phyloP scores from a whole-genome alignment of 2,888 invertebrate genomes.

The Dynastes maya region DNA sequence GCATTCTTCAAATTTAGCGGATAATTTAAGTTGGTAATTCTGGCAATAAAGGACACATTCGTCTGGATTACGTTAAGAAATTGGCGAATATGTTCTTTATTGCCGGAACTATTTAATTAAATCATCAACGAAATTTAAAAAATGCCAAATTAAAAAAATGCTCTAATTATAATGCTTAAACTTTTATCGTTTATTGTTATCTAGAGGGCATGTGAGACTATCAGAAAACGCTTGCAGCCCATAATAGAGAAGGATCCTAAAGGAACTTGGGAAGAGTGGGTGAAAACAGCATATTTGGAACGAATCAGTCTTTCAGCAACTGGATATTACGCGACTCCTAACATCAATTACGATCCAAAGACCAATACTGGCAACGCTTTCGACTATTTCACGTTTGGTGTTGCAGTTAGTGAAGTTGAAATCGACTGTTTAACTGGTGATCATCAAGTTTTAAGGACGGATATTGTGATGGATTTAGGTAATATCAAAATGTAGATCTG shows the following conservation, averaged over 20 bases:
- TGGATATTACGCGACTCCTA: conserved; percentile 87
- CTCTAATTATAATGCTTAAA: too few species aligned
- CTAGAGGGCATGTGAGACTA: conserved; percentile 83
- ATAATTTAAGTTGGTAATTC: too few species aligned
- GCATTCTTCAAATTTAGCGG: too few species aligned
- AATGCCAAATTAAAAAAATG: too few species aligned
- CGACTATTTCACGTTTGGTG: conserved; percentile 91
- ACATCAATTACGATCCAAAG: conserved; percentile 80
- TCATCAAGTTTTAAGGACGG: conserved; percentile 89
- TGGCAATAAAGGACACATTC: too few species aligned
- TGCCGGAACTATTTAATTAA: too few species aligned
- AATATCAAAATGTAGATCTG: neutral
- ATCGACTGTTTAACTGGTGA: conserved; percentile 96
- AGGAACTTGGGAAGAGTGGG: conserved; percentile 89
- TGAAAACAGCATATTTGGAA: conserved; percentile 82
- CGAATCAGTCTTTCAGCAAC: conserved; percentile 86
- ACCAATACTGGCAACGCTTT: conserved; percentile 83
- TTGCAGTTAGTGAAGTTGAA: conserved; percentile 91
- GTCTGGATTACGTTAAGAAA: too few species aligned
- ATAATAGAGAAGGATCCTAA: conserved; percentile 83
- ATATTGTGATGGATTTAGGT: conserved; percentile 95
- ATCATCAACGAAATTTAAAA: too few species aligned
- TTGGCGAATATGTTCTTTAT: too few species aligned
- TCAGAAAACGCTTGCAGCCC: conserved; percentile 83
- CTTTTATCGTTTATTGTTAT: too few species aligned